A percentile compares a stretch with the other conserved stretches of the same genome.
Evolutionary conservation across 2,797 vertebrate genomes (phyloP).

Genomic region (Gallinago solitaria): DNA sequence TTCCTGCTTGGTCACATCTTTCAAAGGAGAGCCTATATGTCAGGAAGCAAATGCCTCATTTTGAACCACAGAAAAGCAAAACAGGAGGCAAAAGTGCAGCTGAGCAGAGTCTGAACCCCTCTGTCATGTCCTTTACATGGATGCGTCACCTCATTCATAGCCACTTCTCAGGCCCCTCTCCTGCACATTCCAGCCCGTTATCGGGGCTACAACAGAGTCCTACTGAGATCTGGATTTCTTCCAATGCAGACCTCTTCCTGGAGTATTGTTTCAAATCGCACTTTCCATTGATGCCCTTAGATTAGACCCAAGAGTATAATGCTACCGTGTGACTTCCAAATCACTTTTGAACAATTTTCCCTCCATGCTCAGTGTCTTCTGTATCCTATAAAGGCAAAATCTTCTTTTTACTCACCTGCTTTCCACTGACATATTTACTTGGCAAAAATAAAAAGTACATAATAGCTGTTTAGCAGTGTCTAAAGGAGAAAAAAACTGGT

Average conservation of each 20-base stretch:
- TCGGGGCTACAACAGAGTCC: not conserved
- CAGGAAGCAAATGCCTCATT: not conserved
- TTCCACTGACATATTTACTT: not conserved
- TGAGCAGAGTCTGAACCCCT: not conserved
- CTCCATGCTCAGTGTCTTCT: not conserved
- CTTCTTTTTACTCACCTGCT: not conserved
- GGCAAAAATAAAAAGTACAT: not conserved
- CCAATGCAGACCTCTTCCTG: not conserved
- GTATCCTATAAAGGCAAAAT: not conserved
- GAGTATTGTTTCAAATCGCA: not conserved
- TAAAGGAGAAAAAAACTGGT: not conserved
- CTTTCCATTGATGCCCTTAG: not conserved
- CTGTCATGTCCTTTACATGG: fast-evolving
- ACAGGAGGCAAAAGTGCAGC: not conserved
- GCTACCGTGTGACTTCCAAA: not conserved
- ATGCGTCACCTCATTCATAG: not conserved
- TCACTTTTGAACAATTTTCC: not conserved
- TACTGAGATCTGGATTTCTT: not conserved
- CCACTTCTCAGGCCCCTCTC: not conserved
- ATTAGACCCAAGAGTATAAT: not conserved
- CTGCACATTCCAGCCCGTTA: not conserved
- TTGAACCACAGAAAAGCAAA: not conserved
- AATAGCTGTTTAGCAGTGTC: not conserved
- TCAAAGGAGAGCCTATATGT: not conserved
- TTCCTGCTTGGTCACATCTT: not conserved